Percentiles rank a stretch among this genome's conserved stretches.
These are phyloP conservation scores for Caenorhabditis japonica DNA, from an alignment of 2,888 invertebrate genomes.

Conservation along the genomic window DNA sequence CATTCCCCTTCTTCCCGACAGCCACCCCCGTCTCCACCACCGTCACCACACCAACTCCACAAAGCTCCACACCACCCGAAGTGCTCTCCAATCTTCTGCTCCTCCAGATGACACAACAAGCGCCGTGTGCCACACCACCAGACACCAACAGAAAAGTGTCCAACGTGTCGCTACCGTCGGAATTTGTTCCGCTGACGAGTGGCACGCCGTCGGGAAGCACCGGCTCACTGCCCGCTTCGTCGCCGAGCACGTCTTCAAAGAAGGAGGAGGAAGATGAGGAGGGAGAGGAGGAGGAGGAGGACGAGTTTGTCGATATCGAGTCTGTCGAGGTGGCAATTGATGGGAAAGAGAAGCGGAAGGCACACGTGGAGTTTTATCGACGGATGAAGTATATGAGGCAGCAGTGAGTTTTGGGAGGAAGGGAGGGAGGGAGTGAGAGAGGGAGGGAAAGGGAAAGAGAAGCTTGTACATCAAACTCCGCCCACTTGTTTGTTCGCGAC, in stretches of 20 bases:
- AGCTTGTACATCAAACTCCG: neutral
- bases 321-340: constrained; percentile 52
- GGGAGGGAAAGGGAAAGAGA: neutral
- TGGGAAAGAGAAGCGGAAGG: constrained; percentile 60
- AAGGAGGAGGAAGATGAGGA: constrained; percentile 47
- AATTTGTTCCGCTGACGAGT: constrained; percentile 16
- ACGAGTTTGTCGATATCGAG: constrained; percentile 65
- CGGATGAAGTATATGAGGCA: constrained; percentile 64
- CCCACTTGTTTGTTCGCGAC: no score
- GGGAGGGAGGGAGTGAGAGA: no score
- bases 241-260: constrained; percentile 51
- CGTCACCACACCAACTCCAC: neutral
- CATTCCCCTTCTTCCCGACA: neutral
- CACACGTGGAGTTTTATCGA: constrained; percentile 67
- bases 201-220: constrained; percentile 10
- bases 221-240: constrained; percentile 27
- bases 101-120: constrained; percentile 17
- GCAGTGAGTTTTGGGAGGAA: constrained; percentile 32
- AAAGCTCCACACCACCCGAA: neutral
- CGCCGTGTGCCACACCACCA: constrained; percentile 16
- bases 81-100: neutral
- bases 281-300: constrained; percentile 48
- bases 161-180: constrained; percentile 12
- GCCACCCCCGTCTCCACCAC: no score
- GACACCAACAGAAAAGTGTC: constrained; percentile 16